phyloP scores from a whole-genome alignment of 2,888 invertebrate species.

The Sisyra terminalis region DNA sequence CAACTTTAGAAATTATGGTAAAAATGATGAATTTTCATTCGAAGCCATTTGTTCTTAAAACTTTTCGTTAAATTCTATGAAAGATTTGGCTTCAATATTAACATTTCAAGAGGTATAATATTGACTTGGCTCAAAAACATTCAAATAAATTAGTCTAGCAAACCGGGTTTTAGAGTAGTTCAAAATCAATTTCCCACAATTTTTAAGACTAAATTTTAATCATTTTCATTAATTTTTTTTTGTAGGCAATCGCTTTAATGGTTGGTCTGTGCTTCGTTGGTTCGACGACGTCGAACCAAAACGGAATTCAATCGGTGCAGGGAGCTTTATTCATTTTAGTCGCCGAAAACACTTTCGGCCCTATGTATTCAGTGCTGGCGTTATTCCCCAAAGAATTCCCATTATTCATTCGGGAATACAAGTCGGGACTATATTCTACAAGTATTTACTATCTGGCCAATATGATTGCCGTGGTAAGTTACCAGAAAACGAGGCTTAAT shows the following conservation, averaged over 20 bases:
- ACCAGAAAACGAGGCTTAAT: background rate
- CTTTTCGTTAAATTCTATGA: too few relatives aligned
- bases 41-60: too few relatives aligned
- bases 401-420: conserved; percentile 62
- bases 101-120: too few relatives aligned
- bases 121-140: background rate
- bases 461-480: conserved; percentile 59
- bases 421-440: conserved; percentile 66
- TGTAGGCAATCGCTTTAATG: conserved; percentile 55
- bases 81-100: too few relatives aligned
- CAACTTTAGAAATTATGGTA: too few relatives aligned
- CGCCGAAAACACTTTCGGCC: conserved; percentile 78
- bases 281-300: conserved; percentile 51
- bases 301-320: conserved; percentile 75
- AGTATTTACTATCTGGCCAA: conserved; percentile 67
- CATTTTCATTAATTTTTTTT: too few relatives aligned
- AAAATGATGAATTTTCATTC: too few relatives aligned
- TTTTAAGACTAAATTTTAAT: conserved; percentile 18
- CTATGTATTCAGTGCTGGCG: conserved; percentile 79
- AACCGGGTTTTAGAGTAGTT: background rate
- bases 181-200: background rate
- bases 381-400: conserved; percentile 70
- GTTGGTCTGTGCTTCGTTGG: conserved; percentile 76
- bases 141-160: background rate
- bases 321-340: conserved; percentile 78